A percentile compares a stretch with the other conserved stretches of the same genome.
Evolutionary conservation across 1,140 invertebrate genomes (phyloP).

Genomic region (Sitobion miscanthi): DNA sequence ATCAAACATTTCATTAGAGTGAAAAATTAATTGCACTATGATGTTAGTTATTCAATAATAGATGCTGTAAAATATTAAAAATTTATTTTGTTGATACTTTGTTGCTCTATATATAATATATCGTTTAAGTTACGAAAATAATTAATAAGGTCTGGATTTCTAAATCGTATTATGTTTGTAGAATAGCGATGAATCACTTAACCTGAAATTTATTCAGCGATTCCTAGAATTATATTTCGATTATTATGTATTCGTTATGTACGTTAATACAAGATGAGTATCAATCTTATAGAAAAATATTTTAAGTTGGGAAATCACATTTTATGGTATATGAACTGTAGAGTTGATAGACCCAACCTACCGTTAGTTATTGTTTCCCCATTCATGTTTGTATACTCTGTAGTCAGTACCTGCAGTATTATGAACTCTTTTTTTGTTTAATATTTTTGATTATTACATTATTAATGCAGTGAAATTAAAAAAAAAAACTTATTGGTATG

Average conservation of each 20-base stretch:
- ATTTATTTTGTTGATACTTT: neutral
- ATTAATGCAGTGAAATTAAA: neutral
- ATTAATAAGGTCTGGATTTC: neutral
- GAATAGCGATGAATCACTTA: neutral
- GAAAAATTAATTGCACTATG: neutral
- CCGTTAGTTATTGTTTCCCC: neutral
- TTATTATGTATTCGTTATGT: neutral
- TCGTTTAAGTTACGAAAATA: neutral
- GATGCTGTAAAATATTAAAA: neutral
- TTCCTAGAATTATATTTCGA: neutral
- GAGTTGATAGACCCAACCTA: neutral
- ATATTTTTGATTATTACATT: neutral
- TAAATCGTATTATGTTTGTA: neutral
- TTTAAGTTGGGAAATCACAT: neutral
- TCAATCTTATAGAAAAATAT: neutral
- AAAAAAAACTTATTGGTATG: neutral
- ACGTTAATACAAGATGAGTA: neutral
- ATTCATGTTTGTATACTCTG: neutral
- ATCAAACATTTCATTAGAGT: neutral
- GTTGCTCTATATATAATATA: neutral
- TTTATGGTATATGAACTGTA: neutral
- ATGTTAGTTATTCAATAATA: neutral
- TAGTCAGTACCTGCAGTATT: neutral
- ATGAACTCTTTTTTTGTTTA: neutral
- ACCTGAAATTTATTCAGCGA: neutral